Conservation (phyloP, 2,888 invertebrate genomes). For the Stenodema calcarata region DNA sequence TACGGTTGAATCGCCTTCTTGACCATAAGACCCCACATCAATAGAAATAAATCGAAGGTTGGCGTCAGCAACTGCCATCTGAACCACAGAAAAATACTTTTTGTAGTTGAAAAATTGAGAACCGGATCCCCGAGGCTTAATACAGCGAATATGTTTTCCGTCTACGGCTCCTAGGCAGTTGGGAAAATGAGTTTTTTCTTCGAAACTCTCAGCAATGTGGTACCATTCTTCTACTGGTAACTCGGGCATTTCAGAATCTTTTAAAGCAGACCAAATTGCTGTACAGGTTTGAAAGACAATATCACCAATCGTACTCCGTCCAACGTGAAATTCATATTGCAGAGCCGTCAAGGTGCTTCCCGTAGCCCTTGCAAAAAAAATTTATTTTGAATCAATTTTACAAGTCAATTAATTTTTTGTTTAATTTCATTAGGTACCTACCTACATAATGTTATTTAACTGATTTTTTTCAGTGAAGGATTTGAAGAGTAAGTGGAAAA, state of each 20-base stretch:
- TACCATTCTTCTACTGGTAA: neutral
- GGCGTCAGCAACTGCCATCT: too few relatives aligned
- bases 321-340: neutral
- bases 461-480: neutral
- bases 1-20: too few relatives aligned
- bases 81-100: too few relatives aligned
- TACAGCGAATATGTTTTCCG: neutral
- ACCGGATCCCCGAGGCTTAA: too few relatives aligned
- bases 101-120: too few relatives aligned
- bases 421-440: too few relatives aligned
- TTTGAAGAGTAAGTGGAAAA: neutral
- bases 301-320: neutral
- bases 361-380: too few relatives aligned
- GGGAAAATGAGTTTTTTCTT: neutral
- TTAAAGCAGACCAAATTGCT: neutral
- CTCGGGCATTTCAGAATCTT: neutral
- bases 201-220: neutral
- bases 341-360: constrained; percentile 3
- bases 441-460: too few relatives aligned
- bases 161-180: neutral
- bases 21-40: too few relatives aligned
- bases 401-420: too few relatives aligned
- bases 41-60: too few relatives aligned
- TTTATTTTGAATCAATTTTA: too few relatives aligned
- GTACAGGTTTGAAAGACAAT: neutral